These are phyloP conservation scores for Rhinogobius similis DNA, from an alignment of 2,113 vertebrate genomes.

Conservation along the genomic window DNA sequence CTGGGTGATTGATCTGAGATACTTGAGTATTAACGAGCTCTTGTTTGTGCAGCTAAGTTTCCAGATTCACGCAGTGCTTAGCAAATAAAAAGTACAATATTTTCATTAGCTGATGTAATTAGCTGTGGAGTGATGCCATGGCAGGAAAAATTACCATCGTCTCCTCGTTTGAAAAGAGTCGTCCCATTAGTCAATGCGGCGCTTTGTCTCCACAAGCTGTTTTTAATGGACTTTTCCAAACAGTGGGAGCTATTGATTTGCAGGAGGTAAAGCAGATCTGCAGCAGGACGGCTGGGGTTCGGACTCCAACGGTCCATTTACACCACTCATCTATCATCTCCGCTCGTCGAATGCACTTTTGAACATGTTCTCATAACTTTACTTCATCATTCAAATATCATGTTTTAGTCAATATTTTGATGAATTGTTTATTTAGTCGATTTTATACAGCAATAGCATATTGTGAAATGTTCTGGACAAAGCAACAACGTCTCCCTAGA, in stretches of 20 bases:
- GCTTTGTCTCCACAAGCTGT: conserved; percentile 44
- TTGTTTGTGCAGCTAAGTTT: conserved; percentile 10
- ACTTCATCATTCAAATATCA: background rate
- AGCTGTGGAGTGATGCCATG: conserved; percentile 15
- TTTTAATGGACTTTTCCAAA: conserved; percentile 46
- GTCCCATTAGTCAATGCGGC: conserved; percentile 33
- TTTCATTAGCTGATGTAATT: conserved; percentile 29
- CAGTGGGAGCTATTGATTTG: conserved; percentile 47
- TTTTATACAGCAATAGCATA: no score
- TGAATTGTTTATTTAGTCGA: background rate
- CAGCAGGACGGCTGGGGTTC: conserved; percentile 18
- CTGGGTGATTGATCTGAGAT: background rate
- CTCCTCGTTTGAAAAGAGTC: conserved; percentile 44
- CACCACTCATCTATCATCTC: background rate
- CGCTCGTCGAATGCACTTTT: background rate
- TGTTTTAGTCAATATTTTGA: background rate
- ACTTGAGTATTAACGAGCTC: background rate
- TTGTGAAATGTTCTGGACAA: no score
- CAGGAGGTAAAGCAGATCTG: conserved; percentile 47
- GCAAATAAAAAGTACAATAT: conserved; percentile 31
- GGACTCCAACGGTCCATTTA: conserved; percentile 13
- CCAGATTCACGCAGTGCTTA: conserved; percentile 9
- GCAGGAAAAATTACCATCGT: conserved; percentile 18
- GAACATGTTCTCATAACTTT: background rate
- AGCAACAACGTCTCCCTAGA: no score